Conservation (phyloP, 2,113 vertebrate species). For the Speoplatyrhinus poulsoni region DNA sequence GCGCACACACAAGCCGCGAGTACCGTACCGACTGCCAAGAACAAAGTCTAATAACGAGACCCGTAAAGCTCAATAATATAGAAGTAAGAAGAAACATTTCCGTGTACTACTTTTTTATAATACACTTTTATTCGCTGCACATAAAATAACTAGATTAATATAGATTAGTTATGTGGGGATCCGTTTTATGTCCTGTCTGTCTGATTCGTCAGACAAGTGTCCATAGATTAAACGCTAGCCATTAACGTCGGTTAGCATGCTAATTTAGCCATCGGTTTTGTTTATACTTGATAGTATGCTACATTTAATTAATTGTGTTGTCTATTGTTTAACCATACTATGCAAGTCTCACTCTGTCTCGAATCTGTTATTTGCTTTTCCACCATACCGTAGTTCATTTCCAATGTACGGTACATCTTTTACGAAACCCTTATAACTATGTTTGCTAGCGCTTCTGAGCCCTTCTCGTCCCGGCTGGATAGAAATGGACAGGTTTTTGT, state of each 20-base stretch:
- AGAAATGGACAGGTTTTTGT: slow-evolving; percentile 32
- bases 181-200: slow-evolving; percentile 52
- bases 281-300: slow-evolving; percentile 41
- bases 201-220: slow-evolving; percentile 49
- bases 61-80: not conserved
- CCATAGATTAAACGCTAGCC: slow-evolving; percentile 58
- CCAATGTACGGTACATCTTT: too few species aligned
- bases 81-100: too few species aligned
- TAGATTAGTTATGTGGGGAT: slow-evolving; percentile 55
- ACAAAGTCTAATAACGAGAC: slow-evolving; percentile 56
- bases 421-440: slow-evolving; percentile 28
- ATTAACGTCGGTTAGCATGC: slow-evolving; percentile 41
- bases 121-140: too few species aligned
- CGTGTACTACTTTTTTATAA: too few species aligned
- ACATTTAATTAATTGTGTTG: slow-evolving; percentile 65
- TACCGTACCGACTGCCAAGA: slow-evolving; percentile 25
- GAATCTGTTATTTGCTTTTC: too few species aligned
- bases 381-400: too few species aligned
- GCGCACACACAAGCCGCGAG: slow-evolving; percentile 40
- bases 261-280: slow-evolving; percentile 60
- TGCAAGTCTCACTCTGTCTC: too few species aligned
- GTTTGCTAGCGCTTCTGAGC: slow-evolving; percentile 25
- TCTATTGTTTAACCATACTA: slow-evolving; percentile 57
- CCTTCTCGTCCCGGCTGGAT: slow-evolving; percentile 11
- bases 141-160: too few species aligned